A percentile compares a stretch with the other conserved stretches of the same genome.
These are phyloP conservation scores for Willowsia nigromaculata DNA, from an alignment of 2,888 invertebrate species.

Conservation along the genomic window DNA sequence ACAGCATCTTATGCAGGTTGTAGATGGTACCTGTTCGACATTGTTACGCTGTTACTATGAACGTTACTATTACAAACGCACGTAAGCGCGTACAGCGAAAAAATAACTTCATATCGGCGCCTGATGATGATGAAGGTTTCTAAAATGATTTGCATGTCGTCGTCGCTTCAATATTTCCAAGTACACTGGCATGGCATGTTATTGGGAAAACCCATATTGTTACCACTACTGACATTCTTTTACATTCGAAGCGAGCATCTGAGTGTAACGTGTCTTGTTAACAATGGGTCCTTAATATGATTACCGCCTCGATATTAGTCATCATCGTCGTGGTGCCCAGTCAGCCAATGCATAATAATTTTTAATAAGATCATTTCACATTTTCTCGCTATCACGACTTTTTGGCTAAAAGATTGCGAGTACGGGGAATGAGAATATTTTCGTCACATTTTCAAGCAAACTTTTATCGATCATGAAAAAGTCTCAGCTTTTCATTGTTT, in stretches of 20 bases:
- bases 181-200: conserved; percentile 42
- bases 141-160: conserved; percentile 62
- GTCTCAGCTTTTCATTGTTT: conserved; percentile 5
- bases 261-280: background rate
- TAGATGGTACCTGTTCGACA: background rate
- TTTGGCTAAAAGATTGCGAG: background rate
- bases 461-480: conserved; percentile 2
- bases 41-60: background rate
- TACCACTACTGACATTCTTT: conserved; percentile 39
- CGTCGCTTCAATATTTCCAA: conserved; percentile 50
- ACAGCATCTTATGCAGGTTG: background rate
- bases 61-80: too few relatives aligned
- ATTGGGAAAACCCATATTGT: conserved; percentile 67
- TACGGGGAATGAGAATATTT: background rate
- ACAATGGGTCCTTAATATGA: conserved; percentile 29
- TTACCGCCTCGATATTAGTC: conserved; percentile 21
- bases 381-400: conserved; percentile 29
- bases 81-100: background rate
- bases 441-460: background rate
- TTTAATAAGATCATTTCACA: conserved; percentile 41
- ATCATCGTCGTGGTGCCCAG: background rate
- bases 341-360: background rate
- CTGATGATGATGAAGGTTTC: conserved; percentile 13
- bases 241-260: background rate
- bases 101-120: background rate